Evolutionary conservation across 2,888 invertebrate genomes (phyloP).

Genomic region (Diloba caeruleocephala): DNA sequence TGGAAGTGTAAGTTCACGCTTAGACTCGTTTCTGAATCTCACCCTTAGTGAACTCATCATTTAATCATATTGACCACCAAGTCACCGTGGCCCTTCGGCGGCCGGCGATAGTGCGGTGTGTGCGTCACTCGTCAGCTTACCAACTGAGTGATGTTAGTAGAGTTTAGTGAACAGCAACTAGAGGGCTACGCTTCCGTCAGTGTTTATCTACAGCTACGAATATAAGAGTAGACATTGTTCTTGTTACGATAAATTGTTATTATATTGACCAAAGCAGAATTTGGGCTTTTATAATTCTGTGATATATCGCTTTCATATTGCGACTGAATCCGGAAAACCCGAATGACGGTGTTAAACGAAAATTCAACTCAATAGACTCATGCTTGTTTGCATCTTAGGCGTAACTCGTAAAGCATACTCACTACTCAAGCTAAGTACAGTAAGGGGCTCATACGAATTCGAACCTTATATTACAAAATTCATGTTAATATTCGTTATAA

Average conservation of each 20-base stretch:
- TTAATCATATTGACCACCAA: too few relatives aligned
- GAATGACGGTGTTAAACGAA: not conserved
- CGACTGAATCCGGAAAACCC: not conserved
- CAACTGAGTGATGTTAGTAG: not conserved
- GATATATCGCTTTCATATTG: not conserved
- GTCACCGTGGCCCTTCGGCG: too few relatives aligned
- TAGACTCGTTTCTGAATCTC: too few relatives aligned
- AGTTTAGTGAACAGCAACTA: not conserved
- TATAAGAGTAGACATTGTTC: not conserved
- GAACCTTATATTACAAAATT: too few relatives aligned
- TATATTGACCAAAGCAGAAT: not conserved
- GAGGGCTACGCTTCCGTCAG: too few relatives aligned
- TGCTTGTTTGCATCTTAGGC: slow-evolving; percentile 6
- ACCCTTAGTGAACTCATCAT: too few relatives aligned
- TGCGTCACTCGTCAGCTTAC: not conserved
- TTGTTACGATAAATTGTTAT: not conserved
- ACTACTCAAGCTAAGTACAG: too few relatives aligned
- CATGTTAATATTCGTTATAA: too few relatives aligned
- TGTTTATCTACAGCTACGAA: not conserved
- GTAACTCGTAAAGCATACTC: too few relatives aligned
- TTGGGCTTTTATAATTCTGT: slow-evolving; percentile 1
- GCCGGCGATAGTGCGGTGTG: not conserved
- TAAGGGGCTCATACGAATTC: too few relatives aligned
- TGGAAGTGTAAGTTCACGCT: too few relatives aligned
- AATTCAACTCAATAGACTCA: slow-evolving; percentile 2